These are phyloP conservation scores for Meloe dianella DNA, from an alignment of 2,888 invertebrate species.

Conservation along the genomic window DNA sequence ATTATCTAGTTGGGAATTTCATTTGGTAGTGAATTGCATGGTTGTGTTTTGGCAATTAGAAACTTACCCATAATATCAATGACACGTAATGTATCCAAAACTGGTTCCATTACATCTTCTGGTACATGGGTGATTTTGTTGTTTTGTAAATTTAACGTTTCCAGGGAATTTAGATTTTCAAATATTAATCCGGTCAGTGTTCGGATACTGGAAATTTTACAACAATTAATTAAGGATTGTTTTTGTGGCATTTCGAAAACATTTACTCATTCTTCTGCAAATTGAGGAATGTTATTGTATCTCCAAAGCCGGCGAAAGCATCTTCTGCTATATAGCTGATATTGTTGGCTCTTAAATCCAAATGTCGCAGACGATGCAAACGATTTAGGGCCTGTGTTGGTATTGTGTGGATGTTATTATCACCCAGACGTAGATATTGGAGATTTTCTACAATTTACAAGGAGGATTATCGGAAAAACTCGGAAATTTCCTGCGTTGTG, in stretches of 20 bases:
- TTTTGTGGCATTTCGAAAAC: not conserved
- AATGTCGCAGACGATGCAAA: constrained; percentile 83
- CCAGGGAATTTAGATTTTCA: constrained; percentile 87
- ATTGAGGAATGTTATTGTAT: constrained; percentile 90
- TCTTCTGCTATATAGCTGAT: constrained; percentile 83
- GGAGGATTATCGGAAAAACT: not conserved
- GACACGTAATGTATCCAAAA: constrained; percentile 83
- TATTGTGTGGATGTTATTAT: constrained; percentile 84
- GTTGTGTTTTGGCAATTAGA: not conserved
- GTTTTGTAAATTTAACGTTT: constrained; percentile 86
- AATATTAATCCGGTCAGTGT: constrained; percentile 82
- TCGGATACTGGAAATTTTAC: constrained; percentile 69
- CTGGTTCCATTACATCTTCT: constrained; percentile 87
- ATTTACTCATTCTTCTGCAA: constrained; percentile 90
- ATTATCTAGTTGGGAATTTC: constrained; percentile 70
- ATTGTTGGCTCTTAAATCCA: constrained; percentile 87
- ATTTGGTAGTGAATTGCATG: not conserved
- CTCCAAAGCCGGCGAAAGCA: constrained; percentile 87
- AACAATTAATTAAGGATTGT: constrained; percentile 11
- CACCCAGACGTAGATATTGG: constrained; percentile 86
- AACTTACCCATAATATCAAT: constrained; percentile 86
- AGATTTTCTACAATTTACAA: constrained; percentile 72
- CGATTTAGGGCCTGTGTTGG: constrained; percentile 84
- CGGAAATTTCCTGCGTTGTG: not conserved
- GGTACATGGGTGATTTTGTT: constrained; percentile 84